Evolutionary conservation across 2,797 vertebrate genomes (phyloP), one percentile per base, ranked within the genome.

Genomic region (Alectoris magna): DNA sequence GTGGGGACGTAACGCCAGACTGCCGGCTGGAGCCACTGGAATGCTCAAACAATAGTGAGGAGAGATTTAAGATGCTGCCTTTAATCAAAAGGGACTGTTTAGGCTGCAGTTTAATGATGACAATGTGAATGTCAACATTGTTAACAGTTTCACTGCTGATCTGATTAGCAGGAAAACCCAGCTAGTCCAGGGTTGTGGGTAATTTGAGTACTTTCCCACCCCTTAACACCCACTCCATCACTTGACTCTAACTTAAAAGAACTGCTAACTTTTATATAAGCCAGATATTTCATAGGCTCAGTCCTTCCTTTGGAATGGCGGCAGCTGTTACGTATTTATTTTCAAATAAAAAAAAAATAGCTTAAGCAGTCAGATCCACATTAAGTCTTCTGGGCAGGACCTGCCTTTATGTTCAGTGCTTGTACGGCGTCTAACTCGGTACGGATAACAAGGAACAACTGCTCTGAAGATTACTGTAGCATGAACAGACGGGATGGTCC

Each of bases 81-180:
- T 94, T 96, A 93, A 94, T 93, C 82, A 91, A 91, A 95, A 94
- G 27, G 36, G 81, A 74, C 70, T 89, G 84, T 96, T 90, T 81
- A 90, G 81, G 55, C 84, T 88, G 60, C 66, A 93, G 70, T 83
- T 88, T 85, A 91, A 96, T 55, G 91, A 92, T 77, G 88, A 93
- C 80, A 93, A 23, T 63, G 73, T 81, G 79, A 93, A 95, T 76
- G 91, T 87, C 93, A 95, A 92, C 82, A 62, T 1, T 86, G 93
- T 96, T 96, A 95, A 94, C 93, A 92, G 82, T 96, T 93, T 96
- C 95, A 82, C 89, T 92, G 92, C 93, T 96, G 89, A 95, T 78
- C 73, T 86, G 91, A 92, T 92, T 91, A 95, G 56, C 84, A 73
- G 77, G 62, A 84, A 93, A 96, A 92, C 55, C 63, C 74, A 58